Base-by-base conservation (phyloP, 2,888 invertebrate genomes). In the Nasonovia ribisnigri region DNA sequence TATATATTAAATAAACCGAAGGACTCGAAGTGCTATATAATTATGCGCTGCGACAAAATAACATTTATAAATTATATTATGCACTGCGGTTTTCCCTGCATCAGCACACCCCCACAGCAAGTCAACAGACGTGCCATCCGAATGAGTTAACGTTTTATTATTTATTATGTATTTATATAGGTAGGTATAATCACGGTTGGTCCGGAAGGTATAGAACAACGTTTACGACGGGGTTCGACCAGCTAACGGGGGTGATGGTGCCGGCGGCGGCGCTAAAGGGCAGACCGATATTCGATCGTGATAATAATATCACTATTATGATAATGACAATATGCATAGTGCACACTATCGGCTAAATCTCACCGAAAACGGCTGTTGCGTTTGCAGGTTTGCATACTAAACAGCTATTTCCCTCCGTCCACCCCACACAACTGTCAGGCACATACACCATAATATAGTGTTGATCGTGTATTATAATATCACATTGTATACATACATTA, bases 291-390 rank as follows among this genome's bases (percentile, higher is more conserved):
- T 77, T 20, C 36, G 77, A 77, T 36, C 77, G 36, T 77, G 77
- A 77, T 77, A 77, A 36, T 36, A 36, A 77, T 77, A 77, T 77
- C 77, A 42, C 20, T 77, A 77, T 77, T 77, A 77, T 77, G 42
- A 77, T 77, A 42, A 77, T 77, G 77, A 36, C 36, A 77, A 77
- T 77, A 36, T 20, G 36, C 67, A 67, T 67, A 67, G 67, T 36
- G 84, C 46, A 86, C 29, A 86, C 86, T 43, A 90, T 67, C 67
- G 48, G 90, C n/a, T 90, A 90, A 90, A 67, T 90, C 67, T 67
- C 60, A 67, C 90, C 67, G 36, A 67, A 90, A 90, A 67, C 48
- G 46, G 36, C n/a, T 36, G 43, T 46, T n/a, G 67, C 42, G 36
- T 77, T 20, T 36, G 77, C 46, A 46, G 86, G 46, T 20, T 67